phyloP scores from a whole-genome alignment of 2,113 vertebrate species.

The Nansenia antarctica region DNA sequence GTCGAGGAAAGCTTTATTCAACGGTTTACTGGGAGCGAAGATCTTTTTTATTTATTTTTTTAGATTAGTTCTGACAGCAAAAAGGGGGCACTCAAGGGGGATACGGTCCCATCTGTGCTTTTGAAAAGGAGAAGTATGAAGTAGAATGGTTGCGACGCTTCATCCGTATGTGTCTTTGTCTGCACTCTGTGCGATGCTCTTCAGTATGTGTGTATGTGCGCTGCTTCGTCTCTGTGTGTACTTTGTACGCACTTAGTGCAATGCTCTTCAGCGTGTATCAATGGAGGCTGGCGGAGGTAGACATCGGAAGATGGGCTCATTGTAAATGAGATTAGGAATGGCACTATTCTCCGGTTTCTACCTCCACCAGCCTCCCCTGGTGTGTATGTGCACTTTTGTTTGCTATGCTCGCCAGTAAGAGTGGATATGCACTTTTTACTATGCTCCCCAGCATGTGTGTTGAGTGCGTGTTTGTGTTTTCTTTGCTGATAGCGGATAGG shows the following conservation, averaged over 20 bases:
- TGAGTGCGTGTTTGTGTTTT: constrained; percentile 2
- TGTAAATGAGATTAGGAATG: too few species aligned
- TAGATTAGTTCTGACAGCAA: too few species aligned
- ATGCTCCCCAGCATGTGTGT: not conserved
- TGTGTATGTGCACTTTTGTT: too few species aligned
- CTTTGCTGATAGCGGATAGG: constrained; percentile 11
- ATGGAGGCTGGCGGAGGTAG: too few species aligned
- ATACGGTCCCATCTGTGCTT: constrained; percentile 16
- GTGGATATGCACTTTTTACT: not conserved
- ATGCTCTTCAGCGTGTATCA: too few species aligned
- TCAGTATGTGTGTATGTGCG: not conserved
- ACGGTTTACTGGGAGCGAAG: too few species aligned
- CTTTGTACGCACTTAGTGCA: not conserved
- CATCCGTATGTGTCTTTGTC: constrained; percentile 52
- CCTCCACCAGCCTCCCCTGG: too few species aligned
- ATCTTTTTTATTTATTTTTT: too few species aligned
- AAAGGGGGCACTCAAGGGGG: constrained; percentile 7
- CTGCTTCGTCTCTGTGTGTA: not conserved
- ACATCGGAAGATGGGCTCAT: too few species aligned
- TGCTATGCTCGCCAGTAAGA: not conserved
- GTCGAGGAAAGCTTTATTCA: not conserved
- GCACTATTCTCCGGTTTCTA: too few species aligned
- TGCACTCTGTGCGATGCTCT: constrained; percentile 41
- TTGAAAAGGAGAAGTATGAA: constrained; percentile 37
- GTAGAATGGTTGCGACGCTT: constrained; percentile 42